Percentiles rank a stretch among this genome's conserved stretches.
Conservation (phyloP, 2,888 invertebrate species). For the Trachelus tabidus region DNA sequence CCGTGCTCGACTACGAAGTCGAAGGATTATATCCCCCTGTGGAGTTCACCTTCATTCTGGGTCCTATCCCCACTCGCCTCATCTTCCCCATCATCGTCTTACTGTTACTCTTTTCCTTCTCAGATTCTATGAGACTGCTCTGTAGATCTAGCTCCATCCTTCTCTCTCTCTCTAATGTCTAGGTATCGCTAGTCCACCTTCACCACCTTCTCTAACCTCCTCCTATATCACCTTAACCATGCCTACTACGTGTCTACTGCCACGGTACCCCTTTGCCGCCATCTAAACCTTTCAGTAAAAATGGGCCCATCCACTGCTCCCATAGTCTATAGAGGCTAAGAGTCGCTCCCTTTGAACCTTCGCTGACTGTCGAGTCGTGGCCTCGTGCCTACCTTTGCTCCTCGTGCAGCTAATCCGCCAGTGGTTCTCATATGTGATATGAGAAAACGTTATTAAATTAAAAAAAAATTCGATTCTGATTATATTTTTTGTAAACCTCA, state of each 20-base stretch:
- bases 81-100: constrained; percentile 16
- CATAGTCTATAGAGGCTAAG: constrained; percentile 2
- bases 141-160: not conserved
- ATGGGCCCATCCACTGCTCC: constrained; percentile 14
- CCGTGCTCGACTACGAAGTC: constrained; percentile 54
- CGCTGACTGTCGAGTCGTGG: constrained; percentile 12
- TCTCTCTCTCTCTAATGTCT: not conserved
- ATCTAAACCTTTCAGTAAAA: constrained; percentile 18
- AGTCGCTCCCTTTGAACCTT: constrained; percentile 28
- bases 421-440: constrained; percentile 14
- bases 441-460: not conserved
- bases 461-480: not conserved
- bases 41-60: constrained; percentile 36
- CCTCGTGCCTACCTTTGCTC: constrained; percentile 8
- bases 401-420: constrained; percentile 15
- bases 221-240: not conserved
- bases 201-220: not conserved
- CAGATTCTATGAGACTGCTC: not conserved
- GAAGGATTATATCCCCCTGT: constrained; percentile 56
- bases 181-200: not conserved
- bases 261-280: not conserved
- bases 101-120: constrained; percentile 13
- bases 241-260: not conserved
- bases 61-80: constrained; percentile 30
- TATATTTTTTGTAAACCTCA: not conserved